Evolutionary conservation across 2,113 vertebrate species (phyloP), one percentile per base, ranked within the genome.

Genomic region (Odocoileus hemionus): DNA sequence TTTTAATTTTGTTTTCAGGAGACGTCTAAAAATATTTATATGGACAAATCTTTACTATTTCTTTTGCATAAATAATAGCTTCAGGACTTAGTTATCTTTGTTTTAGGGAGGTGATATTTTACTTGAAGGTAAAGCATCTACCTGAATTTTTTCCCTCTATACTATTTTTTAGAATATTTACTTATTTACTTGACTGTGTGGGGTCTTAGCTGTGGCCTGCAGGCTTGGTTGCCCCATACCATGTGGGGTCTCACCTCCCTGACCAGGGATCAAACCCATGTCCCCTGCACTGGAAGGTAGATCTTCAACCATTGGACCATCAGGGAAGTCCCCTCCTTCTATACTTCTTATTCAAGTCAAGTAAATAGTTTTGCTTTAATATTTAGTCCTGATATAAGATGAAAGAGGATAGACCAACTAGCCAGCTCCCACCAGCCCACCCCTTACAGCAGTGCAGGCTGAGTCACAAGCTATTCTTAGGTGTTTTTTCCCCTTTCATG

Each of bases 401-500:
- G 58, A 36, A 61, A 87, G 54, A 78, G 54, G 93, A 43, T 57
- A 95, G 57, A 43, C 55, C 76, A n/a, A 54, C 11, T 84, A 94
- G 55, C 25, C 5, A 1, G 19, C 2, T 10, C 36, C 45, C 45
- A 3, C 8, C 2, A 12, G 7, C 17, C 14, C 4, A 7, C n/a
- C 19, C 60, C 58, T n/a, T 70, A n/a, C 0, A 15, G 7, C 17
- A 11, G 23, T 83, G 25, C 7, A 25, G 78, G 28, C 74, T 95
- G 96, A 97, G 47, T 97, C 97, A 97, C 64, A 85, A 52, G 54
- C 85, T 97, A 55, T 96, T 95, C 93, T 86, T 97, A 94, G 91
- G 58, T 90, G 52, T 79, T 67, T 78, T 84, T 57, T 64, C 2
- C 60, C 50, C 58, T 50, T 78, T 94, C 87, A n/a, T 97, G 79